A percentile compares a stretch with the other conserved stretches of the same genome.
These are phyloP conservation scores for Lepus townsendii DNA, from an alignment of 2,797 vertebrate genomes.

Conservation along the genomic window DNA sequence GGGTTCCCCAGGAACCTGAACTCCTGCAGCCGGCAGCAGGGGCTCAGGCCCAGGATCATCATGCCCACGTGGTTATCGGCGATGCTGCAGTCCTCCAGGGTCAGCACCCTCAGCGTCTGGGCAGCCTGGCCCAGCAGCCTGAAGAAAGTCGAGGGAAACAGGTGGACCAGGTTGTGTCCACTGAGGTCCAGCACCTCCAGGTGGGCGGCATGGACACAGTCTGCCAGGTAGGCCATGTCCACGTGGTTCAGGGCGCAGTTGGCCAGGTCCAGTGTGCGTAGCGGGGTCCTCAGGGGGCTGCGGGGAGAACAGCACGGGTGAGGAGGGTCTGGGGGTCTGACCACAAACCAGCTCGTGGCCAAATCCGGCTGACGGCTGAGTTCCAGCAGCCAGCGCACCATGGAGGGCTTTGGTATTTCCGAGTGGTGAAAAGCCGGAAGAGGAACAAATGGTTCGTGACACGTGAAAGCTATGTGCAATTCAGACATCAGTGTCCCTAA, in stretches of 20 bases:
- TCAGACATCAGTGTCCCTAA: neutral
- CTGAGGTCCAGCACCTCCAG: constrained; percentile 95
- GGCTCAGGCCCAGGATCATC: constrained; percentile 89
- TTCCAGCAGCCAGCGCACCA: neutral
- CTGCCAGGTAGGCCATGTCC: constrained; percentile 96
- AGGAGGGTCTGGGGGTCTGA: neutral
- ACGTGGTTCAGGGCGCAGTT: constrained; percentile 93
- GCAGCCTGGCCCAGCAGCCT: constrained; percentile 94
- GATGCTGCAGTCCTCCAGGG: constrained; percentile 95
- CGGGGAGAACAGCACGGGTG: constrained; percentile 54
- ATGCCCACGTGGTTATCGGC: constrained; percentile 91
- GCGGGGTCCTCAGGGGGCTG: constrained; percentile 94
- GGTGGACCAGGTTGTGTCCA: constrained; percentile 91
- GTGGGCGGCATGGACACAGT: constrained; percentile 93
- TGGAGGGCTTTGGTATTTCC: neutral
- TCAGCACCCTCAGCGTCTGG: constrained; percentile 90
- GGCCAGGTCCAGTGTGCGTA: constrained; percentile 94
- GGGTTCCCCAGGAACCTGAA: constrained; percentile 96
- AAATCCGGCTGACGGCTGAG: neutral
- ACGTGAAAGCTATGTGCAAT: neutral
- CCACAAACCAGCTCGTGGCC: no score
- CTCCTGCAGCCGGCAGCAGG: constrained; percentile 91
- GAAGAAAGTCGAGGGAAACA: constrained; percentile 92
- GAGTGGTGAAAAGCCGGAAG: neutral
- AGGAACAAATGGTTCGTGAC: neutral